Evolutionary conservation across 2,113 vertebrate genomes (phyloP), one percentile per base, ranked within the genome.

Genomic region (Murina feae): DNA sequence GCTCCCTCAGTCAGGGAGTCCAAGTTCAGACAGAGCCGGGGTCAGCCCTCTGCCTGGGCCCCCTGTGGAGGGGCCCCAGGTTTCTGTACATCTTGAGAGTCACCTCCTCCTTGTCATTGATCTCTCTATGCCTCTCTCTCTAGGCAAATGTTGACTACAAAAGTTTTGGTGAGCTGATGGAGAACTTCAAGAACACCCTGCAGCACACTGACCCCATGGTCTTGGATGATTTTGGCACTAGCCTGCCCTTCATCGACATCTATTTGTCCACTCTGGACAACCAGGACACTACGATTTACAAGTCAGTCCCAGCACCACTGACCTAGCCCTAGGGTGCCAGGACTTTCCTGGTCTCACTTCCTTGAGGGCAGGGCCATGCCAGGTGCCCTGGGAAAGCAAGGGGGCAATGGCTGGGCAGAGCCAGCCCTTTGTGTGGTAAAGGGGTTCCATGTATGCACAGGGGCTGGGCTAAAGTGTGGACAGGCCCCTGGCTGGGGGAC

Each of bases 201-300:
- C 4, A 0, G 30, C 95, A 91, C 44, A 94, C 94, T 0, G 88
- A 80, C 91, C 65, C 74, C 35, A 89, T 97, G 78, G 28, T 97
- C 89, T 66, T 96, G 69, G 95, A 96, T 37, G 96, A 96, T 0
- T 95, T 98, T 76, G 95, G 88, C 93, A 96, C 96, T 12, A 97
- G 88, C 42, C 42, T 96, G 4, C 86, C 94, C 32, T 98, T 98
- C 91, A 95, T 94, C 1, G 93, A 95, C 6, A 69, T 97, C 68
- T 96, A 95, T 86, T 87, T 97, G 35, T 25, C 18, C 1, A 95
- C 97, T 16, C 94, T 97, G 39, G 96, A 97, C 79, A 94, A 97
- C 9, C 96, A 98, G 85, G 97, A 97, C n/a, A 25, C 32, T 5
- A 94, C 96, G 2, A 0, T 85, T 55, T 72, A 35, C 58, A 96